Conservation (phyloP, 1,140 invertebrate genomes). For the Rhynchophorus ferrugineus region DNA sequence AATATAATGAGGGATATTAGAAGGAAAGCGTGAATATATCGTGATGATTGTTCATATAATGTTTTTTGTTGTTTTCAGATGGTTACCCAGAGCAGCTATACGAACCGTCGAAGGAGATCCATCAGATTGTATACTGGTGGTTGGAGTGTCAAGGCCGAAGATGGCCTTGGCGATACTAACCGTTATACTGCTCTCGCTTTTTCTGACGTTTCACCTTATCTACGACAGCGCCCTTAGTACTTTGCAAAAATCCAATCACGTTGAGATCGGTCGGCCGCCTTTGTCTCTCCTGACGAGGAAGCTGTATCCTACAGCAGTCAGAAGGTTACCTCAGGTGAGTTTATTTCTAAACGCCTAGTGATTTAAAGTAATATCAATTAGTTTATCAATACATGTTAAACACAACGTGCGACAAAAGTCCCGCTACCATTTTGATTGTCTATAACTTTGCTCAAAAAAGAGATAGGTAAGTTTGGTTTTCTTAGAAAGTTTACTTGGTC, state of each 20-base stretch:
- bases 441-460: too few species aligned
- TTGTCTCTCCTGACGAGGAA: constrained; percentile 32
- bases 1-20: too few species aligned
- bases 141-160: constrained; percentile 69
- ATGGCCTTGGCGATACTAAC: constrained; percentile 69
- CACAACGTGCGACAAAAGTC: too few species aligned
- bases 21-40: too few species aligned
- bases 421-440: too few species aligned
- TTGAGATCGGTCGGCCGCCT: constrained; percentile 28
- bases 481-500: too few species aligned
- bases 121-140: constrained; percentile 70
- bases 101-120: constrained; percentile 67
- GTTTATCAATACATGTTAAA: too few species aligned
- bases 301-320: constrained; percentile 34
- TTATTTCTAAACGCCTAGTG: too few species aligned
- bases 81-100: constrained; percentile 68
- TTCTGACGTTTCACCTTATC: constrained; percentile 72
- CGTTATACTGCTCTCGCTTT: constrained; percentile 66
- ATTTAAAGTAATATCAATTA: neutral
- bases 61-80: constrained; percentile 47
- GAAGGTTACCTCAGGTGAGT: constrained; percentile 31
- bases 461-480: too few species aligned
- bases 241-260: constrained; percentile 46
- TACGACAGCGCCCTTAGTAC: constrained; percentile 77
- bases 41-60: too few species aligned